Base-by-base conservation (phyloP, 2,797 vertebrate species). In the Enteromius fasciolatus region DNA sequence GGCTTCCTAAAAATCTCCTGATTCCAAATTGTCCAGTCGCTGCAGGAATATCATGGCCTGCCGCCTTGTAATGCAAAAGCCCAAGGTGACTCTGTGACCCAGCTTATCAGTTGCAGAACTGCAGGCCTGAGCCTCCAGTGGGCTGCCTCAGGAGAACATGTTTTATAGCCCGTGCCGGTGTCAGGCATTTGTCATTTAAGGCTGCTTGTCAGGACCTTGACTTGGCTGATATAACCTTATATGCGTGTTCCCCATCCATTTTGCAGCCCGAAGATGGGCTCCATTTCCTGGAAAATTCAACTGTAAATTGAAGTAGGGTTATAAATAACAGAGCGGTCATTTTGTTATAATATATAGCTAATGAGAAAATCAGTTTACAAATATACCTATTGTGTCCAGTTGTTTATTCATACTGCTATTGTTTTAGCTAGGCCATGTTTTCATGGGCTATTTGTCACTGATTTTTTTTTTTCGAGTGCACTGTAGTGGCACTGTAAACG, bases 21-120 rank as follows among this genome's bases (percentile, higher is more conserved):
- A 87, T 89, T 90, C 89, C 33, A 44, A 85, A 80, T 76, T 80
- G 86, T 91, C 77, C 50, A 64, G 83, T 85, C 57, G 90, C 90
- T 89, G 85, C 86, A 88, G 90, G 90, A 93, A 88, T 85, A 86
- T 84, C 88, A 90, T 88, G 90, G 91, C 90, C 91, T 90, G 85
- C 81, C 88, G 90, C 90, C 89, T 92, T 92, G 92, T 92, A 93
- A 90, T 73, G 72, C 89, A 88, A 85, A 36, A 86, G 88, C 85
- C 92, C 92, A 95, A 95, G 94, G 94, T 95, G 93, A 92, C 84
- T 84, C 90, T 86, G 87, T 85, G 91, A 84, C 89, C 90, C 84
- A 86, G 89, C 91, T 94, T 94, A 94, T 93, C 92, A 90, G 89
- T 87, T 84, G 76, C 61, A 82, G 80, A 75, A 86, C 76, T 74